phyloP scores from a whole-genome alignment of 2,888 invertebrate genomes.

The Andrena minutula region DNA sequence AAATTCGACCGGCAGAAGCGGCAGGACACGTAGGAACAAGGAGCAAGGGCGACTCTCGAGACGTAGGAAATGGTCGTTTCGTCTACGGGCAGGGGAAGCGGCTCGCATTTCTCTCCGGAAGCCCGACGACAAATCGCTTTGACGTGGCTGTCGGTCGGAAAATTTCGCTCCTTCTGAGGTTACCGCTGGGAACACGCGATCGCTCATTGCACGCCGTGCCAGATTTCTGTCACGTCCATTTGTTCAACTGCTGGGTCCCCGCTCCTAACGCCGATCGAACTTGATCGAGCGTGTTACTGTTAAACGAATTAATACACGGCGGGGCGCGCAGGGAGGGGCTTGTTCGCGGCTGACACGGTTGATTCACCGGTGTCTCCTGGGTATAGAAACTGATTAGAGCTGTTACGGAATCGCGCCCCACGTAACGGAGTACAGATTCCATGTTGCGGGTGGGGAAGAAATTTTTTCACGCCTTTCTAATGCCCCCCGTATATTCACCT shows the following conservation, averaged over 20 bases:
- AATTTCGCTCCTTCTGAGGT: slow-evolving; percentile 76
- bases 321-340: slow-evolving; percentile 25
- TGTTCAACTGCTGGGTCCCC: slow-evolving; percentile 42
- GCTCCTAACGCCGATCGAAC: slow-evolving; percentile 37
- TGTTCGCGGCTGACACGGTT: slow-evolving; percentile 39
- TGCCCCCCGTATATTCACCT: too few relatives aligned
- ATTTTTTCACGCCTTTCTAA: too few relatives aligned
- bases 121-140: slow-evolving; percentile 79
- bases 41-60: slow-evolving; percentile 61
- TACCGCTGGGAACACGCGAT: slow-evolving; percentile 68
- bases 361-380: slow-evolving; percentile 26
- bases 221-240: slow-evolving; percentile 72
- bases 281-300: slow-evolving; percentile 33
- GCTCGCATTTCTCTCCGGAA: slow-evolving; percentile 72
- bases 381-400: slow-evolving; percentile 37
- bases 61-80: slow-evolving; percentile 73
- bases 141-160: slow-evolving; percentile 80
- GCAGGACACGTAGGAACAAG: neutral
- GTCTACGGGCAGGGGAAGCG: slow-evolving; percentile 58
- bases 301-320: slow-evolving; percentile 45
- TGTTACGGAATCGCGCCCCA: neutral
- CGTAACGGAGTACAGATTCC: slow-evolving; percentile 17
- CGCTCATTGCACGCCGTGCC: slow-evolving; percentile 68
- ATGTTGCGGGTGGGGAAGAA: too few relatives aligned
- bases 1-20: slow-evolving; percentile 17